Percentiles rank a stretch among this genome's conserved stretches.
These are phyloP conservation scores for Cyclopterus lumpus DNA, from an alignment of 2,797 vertebrate genomes.

Conservation along the genomic window DNA sequence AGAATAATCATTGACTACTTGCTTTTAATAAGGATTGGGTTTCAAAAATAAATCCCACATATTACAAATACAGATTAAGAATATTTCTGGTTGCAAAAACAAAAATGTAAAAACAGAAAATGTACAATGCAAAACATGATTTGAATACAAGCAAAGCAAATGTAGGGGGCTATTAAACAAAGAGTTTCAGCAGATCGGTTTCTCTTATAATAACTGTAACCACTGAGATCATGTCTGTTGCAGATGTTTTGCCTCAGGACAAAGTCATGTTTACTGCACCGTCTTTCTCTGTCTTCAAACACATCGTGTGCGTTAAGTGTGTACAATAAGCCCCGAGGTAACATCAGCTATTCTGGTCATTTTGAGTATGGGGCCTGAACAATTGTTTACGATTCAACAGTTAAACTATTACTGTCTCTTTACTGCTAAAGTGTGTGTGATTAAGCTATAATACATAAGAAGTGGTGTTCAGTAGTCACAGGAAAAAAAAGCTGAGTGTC, in stretches of 20 bases:
- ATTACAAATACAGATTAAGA: too few species aligned
- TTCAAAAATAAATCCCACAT: neutral
- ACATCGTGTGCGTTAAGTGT: slow-evolving; percentile 39
- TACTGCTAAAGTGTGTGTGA: neutral
- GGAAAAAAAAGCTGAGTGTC: slow-evolving; percentile 8
- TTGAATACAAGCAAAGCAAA: slow-evolving; percentile 9
- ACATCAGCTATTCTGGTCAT: slow-evolving; percentile 40
- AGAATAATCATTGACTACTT: too few species aligned
- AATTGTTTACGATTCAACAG: slow-evolving; percentile 20
- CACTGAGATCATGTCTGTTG: slow-evolving; percentile 31
- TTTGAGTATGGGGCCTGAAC: slow-evolving; percentile 34
- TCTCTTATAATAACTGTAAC: slow-evolving; percentile 19
- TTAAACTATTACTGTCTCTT: slow-evolving; percentile 3
- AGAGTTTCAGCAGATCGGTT: slow-evolving; percentile 11
- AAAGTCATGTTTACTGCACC: slow-evolving; percentile 31
- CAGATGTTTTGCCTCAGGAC: slow-evolving; percentile 69
- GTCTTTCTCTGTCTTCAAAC: slow-evolving; percentile 27
- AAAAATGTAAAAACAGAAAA: neutral
- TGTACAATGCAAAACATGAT: neutral
- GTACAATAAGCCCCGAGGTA: slow-evolving; percentile 34
- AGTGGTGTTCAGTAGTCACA: neutral
- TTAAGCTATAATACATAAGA: slow-evolving; percentile 21
- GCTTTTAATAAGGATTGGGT: neutral
- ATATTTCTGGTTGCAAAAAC: neutral
- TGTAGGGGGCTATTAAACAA: slow-evolving; percentile 19